Evolutionary conservation across 2,113 vertebrate species (phyloP), one percentile per base, ranked within the genome.

Genomic region (Neodontobutis hainanensis): DNA sequence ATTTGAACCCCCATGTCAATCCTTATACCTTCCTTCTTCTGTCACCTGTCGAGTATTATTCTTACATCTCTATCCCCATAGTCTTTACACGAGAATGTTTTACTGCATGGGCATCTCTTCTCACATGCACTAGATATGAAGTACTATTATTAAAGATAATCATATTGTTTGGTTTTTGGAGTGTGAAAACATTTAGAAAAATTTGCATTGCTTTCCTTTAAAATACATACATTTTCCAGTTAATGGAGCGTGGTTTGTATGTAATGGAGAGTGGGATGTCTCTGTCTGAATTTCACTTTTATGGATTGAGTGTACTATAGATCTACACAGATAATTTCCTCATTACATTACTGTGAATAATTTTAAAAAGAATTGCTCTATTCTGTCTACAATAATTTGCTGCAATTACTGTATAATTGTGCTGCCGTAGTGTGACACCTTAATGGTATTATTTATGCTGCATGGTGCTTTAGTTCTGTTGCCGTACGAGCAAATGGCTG

Each of bases 401-500:
- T 63, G 46, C 57, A 63, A 68, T 68, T 59, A 49, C 34, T 51
- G 42, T 57, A 63, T 69, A 56, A 71, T 70, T 72, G 55, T 52
- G 47, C 5, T 46, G 42, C 48, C 40, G 50, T 46, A 55, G 14
- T 69, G 55, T 67, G 9, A 68, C 64, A 68, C 51, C 38, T 19
- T 61, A 40, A 67, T 43, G 34, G 60, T 52, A 12, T 11, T 75
- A n/a, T 80, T 74, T 70, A 57, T 73, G 64, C 61, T 36, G 43
- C 63, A 48, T 61, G 55, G 60, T 66, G 76, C 56, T 75, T 35
- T 43, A 42, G 65, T 38, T 47, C 68, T 47, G 63, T 70, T 53
- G 44, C 59, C 55, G 10, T 34, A 68, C 3, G 11, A 74, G 70
- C 68, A 85, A 77, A 78, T 55, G 44, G 27, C 63, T 78, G 65